These are phyloP conservation scores for Hippocampus abdominalis DNA, from an alignment of 2,113 vertebrate species.

Conservation along the genomic window DNA sequence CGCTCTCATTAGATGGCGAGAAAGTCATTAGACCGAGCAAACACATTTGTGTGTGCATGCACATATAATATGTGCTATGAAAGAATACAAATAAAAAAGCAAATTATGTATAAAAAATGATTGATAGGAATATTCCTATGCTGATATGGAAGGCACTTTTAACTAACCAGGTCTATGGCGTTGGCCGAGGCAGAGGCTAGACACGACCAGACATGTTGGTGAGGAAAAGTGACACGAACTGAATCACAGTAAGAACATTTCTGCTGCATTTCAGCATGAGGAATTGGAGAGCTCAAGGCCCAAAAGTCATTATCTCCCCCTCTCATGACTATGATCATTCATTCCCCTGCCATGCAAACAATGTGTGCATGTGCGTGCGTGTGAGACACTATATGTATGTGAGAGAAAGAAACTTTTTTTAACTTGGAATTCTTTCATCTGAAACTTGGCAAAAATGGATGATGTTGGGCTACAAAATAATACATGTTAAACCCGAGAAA, in stretches of 20 bases:
- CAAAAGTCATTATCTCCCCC: neutral
- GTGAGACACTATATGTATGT: neutral
- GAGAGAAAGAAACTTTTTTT: neutral
- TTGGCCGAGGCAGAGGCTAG: neutral
- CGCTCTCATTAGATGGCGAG: constrained; percentile 26
- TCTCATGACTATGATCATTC: neutral
- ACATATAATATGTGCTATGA: neutral
- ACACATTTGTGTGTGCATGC: constrained; percentile 10
- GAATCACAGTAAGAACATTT: neutral
- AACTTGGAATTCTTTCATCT: neutral
- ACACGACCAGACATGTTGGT: neutral
- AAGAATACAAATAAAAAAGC: constrained; percentile 3
- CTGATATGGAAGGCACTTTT: constrained; percentile 30
- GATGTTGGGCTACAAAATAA: neutral
- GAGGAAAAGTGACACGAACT: neutral
- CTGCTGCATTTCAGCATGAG: neutral
- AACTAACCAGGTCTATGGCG: neutral
- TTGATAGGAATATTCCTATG: constrained; percentile 15
- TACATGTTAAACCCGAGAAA: neutral
- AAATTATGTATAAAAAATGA: constrained; percentile 8
- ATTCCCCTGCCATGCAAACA: neutral
- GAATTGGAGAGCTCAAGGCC: neutral
- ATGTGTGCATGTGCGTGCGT: neutral
- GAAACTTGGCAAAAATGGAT: constrained; percentile 1
- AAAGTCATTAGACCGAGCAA: constrained; percentile 28